Conservation (phyloP, 2,113 vertebrate species). For the Megaptera novaeangliae region DNA sequence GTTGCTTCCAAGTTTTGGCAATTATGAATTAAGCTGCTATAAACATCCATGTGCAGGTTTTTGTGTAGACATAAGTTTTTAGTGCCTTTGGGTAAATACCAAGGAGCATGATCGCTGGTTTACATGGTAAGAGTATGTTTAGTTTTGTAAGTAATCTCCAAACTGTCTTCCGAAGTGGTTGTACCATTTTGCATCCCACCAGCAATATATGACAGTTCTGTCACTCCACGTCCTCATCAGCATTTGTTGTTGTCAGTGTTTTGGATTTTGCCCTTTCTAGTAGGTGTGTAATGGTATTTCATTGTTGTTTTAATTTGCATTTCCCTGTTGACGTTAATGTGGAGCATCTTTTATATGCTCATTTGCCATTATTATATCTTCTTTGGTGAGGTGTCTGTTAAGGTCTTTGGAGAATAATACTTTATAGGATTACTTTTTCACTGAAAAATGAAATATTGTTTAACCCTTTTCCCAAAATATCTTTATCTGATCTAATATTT, state of each 20-base stretch:
- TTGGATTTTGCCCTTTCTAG: neutral
- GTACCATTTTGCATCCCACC: neutral
- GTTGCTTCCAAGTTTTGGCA: neutral
- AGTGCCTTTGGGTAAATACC: too few species aligned
- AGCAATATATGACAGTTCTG: neutral
- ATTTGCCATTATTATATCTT: neutral
- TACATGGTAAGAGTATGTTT: too few species aligned
- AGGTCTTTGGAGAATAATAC: neutral
- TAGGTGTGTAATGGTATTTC: neutral
- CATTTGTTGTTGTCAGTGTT: neutral
- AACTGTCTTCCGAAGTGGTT: neutral
- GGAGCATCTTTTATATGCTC: neutral
- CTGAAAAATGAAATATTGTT: neutral
- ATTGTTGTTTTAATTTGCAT: neutral
- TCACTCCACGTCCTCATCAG: neutral
- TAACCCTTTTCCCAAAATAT: neutral
- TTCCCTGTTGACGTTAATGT: neutral
- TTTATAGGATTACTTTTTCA: neutral
- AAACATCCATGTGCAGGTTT: neutral
- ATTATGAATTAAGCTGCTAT: neutral
- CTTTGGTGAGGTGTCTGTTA: neutral
- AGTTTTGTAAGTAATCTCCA: neutral
- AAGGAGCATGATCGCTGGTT: too few species aligned
- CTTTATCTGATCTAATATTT: neutral
- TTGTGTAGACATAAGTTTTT: too few species aligned